Percentiles rank a stretch among this genome's conserved stretches.
Evolutionary conservation across 2,797 vertebrate species (phyloP).

Genomic region (Phalanger gymnotis): DNA sequence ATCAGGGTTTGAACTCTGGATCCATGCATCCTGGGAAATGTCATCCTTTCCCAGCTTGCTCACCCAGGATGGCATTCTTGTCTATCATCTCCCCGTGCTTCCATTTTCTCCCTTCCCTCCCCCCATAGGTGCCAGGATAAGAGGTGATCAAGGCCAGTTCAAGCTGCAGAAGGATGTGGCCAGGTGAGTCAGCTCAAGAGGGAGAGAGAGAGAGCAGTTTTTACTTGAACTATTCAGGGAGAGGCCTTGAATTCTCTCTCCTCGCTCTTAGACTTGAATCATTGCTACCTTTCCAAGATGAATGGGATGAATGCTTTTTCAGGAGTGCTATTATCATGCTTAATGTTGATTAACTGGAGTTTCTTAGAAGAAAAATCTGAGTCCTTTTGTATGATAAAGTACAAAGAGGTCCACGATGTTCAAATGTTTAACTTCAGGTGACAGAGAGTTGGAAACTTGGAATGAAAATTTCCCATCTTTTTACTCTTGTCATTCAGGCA

Average conservation of each 20-base stretch:
- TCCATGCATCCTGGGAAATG: background rate
- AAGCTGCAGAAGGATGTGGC: background rate
- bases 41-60: background rate
- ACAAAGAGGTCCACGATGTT: background rate
- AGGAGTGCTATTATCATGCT: background rate
- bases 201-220: background rate
- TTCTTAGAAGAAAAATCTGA: background rate
- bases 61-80: background rate
- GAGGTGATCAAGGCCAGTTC: background rate
- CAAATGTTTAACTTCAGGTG: background rate
- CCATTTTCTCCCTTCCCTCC: accelerated
- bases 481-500: background rate
- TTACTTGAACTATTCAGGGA: background rate
- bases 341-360: background rate
- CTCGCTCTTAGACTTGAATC: background rate
- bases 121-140: background rate
- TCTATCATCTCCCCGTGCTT: background rate
- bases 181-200: background rate
- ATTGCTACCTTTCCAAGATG: background rate
- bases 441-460: background rate
- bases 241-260: background rate
- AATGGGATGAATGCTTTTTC: background rate
- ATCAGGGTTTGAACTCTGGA: background rate
- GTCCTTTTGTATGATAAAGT: background rate
- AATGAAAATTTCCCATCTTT: background rate